These are phyloP conservation scores for Embidobia sp. DNA, from an alignment of 2,888 invertebrate genomes.

Conservation along the genomic window DNA sequence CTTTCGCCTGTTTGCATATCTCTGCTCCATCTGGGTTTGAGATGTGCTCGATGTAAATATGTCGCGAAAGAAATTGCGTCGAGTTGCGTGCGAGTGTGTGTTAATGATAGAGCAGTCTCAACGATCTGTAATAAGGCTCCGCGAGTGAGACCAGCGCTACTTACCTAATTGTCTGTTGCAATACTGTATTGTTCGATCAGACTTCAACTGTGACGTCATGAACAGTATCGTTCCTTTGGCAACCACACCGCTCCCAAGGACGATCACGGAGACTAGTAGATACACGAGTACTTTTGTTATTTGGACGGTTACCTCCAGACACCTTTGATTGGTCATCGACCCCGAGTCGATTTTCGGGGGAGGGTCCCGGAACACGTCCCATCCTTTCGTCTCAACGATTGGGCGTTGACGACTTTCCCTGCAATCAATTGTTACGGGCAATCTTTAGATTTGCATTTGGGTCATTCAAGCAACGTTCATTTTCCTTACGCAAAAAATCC, in stretches of 20 bases:
- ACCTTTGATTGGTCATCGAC: slow-evolving; percentile 93
- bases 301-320: slow-evolving; percentile 92
- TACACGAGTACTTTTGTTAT: slow-evolving; percentile 93
- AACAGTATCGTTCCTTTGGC: slow-evolving; percentile 94
- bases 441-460: slow-evolving; percentile 48
- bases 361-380: slow-evolving; percentile 97
- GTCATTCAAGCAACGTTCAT: no score
- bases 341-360: slow-evolving; percentile 94
- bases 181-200: slow-evolving; percentile 88
- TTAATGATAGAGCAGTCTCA: slow-evolving; percentile 39
- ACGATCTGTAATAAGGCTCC: slow-evolving; percentile 23
- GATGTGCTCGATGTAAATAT: slow-evolving; percentile 18
- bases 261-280: slow-evolving; percentile 91
- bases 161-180: slow-evolving; percentile 93
- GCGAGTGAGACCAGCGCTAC: slow-evolving; percentile 65
- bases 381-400: slow-evolving; percentile 94
- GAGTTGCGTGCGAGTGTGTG: slow-evolving; percentile 14
- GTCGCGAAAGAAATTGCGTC: slow-evolving; percentile 26
- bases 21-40: neutral
- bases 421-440: slow-evolving; percentile 73
- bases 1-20: slow-evolving; percentile 30
- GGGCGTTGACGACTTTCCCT: slow-evolving; percentile 85
- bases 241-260: slow-evolving; percentile 92
- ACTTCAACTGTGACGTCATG: slow-evolving; percentile 94
- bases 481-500: no score